Evolutionary conservation across 2,888 invertebrate species (phyloP).

Genomic region (Pilophorus perplexus): DNA sequence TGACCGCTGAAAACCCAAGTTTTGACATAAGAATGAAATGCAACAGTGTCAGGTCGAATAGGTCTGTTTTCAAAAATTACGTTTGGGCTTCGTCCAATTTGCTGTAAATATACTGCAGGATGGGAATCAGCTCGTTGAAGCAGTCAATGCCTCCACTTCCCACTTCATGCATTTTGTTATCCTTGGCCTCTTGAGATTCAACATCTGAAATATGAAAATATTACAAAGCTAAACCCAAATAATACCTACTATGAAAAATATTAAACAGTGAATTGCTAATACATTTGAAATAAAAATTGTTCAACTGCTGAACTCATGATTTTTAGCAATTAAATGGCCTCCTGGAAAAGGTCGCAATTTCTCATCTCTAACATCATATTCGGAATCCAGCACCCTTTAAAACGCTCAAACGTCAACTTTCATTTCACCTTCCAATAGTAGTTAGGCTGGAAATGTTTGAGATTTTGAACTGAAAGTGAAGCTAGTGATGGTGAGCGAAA

Average conservation of each 20-base stretch:
- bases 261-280: too few species aligned
- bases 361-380: too few species aligned
- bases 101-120: conserved; percentile 83
- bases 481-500: too few species aligned
- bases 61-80: conserved; percentile 54
- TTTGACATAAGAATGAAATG: background rate
- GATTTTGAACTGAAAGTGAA: too few species aligned
- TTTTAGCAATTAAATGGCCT: too few species aligned
- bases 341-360: too few species aligned
- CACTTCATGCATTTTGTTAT: conserved; percentile 50
- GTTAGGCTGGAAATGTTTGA: too few species aligned
- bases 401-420: too few species aligned
- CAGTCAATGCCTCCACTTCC: conserved; percentile 59
- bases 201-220: conserved; percentile 58
- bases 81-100: conserved; percentile 77
- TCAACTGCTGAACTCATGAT: too few species aligned
- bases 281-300: too few species aligned
- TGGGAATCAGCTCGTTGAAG: conserved; percentile 86
- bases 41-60: background rate
- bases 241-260: background rate
- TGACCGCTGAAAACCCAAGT: conserved; percentile 55
- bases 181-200: conserved; percentile 68
- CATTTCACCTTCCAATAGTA: too few species aligned
- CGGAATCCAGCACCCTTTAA: too few species aligned
- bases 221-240: background rate